phyloP scores from a whole-genome alignment of 2,888 invertebrate genomes.

The Ischnura elegans region DNA sequence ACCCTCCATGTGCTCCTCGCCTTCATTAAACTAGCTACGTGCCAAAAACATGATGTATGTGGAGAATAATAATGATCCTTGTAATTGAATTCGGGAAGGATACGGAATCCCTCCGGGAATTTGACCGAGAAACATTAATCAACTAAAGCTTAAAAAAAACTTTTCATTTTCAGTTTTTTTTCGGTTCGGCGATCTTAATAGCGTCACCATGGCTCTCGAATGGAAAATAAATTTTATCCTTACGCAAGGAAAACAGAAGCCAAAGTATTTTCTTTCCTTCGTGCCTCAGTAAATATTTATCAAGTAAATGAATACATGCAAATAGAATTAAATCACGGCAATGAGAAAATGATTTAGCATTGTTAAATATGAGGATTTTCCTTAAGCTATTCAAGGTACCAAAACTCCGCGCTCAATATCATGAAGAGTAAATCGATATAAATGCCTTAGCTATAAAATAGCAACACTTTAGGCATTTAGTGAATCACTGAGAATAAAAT shows the following conservation, averaged over 20 bases:
- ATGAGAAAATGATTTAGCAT: neutral
- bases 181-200: neutral
- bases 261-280: neutral
- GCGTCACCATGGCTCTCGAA: neutral
- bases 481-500: too few species aligned
- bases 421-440: too few species aligned
- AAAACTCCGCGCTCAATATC: too few species aligned
- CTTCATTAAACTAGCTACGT: conserved; percentile 41
- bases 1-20: conserved; percentile 47
- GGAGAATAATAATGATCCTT: conserved; percentile 55
- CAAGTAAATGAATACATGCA: neutral
- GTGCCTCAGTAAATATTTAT: neutral
- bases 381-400: too few species aligned
- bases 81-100: conserved; percentile 61
- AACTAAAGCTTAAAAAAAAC: conserved; percentile 18
- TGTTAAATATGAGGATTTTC: too few species aligned
- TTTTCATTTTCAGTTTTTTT: neutral
- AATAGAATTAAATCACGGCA: neutral
- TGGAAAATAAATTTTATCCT: conserved; percentile 25
- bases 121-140: conserved; percentile 48
- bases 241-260: neutral
- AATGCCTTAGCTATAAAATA: too few species aligned
- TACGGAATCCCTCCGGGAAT: conserved; percentile 23
- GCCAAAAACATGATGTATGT: conserved; percentile 62
- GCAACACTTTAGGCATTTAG: too few species aligned